phyloP scores from a whole-genome alignment of 2,888 invertebrate species.

The Leucoptera coffeella region DNA sequence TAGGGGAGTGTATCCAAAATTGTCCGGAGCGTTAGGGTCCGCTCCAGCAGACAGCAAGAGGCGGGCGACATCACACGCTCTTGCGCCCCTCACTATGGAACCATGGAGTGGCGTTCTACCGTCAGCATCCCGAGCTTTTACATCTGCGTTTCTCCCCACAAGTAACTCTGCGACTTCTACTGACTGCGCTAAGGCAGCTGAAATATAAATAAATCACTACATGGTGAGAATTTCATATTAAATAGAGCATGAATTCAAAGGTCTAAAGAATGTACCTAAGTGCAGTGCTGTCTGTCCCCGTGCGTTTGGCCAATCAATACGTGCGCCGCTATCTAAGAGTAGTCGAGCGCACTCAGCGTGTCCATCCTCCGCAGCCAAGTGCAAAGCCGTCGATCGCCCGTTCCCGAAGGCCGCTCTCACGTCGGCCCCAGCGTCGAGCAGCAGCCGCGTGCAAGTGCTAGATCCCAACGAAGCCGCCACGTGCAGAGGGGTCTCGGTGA shows the following conservation, averaged over 20 bases:
- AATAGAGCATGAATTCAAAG: too few species aligned
- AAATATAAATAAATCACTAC: too few species aligned
- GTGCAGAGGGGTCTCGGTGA: conserved; percentile 79
- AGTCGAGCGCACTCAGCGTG: conserved; percentile 70
- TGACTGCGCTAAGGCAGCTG: conserved; percentile 74
- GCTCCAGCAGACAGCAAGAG: conserved; percentile 61
- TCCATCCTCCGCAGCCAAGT: conserved; percentile 84
- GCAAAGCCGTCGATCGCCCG: conserved; percentile 72
- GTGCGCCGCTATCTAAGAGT: conserved; percentile 68
- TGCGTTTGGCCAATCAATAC: conserved; percentile 67
- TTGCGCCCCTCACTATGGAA: conserved; percentile 71
- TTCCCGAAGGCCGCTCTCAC: conserved; percentile 67
- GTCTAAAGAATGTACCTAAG: conserved; percentile 52
- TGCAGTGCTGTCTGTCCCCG: conserved; percentile 80
- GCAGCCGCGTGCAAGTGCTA: conserved; percentile 61
- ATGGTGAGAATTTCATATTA: too few species aligned
- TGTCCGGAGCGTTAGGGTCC: conserved; percentile 69
- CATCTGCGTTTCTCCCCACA: conserved; percentile 58
- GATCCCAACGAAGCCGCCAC: conserved; percentile 73
- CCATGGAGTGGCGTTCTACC: conserved; percentile 76
- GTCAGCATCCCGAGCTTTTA: conserved; percentile 62
- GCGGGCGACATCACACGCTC: conserved; percentile 64
- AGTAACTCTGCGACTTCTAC: conserved; percentile 69
- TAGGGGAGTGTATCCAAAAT: conserved; percentile 77
- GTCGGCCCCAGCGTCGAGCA: conserved; percentile 74